Percentiles rank a stretch among this genome's conserved stretches.
Conservation (phyloP, 64 coral and sea anemone genomes). For the Montipora cactus region DNA sequence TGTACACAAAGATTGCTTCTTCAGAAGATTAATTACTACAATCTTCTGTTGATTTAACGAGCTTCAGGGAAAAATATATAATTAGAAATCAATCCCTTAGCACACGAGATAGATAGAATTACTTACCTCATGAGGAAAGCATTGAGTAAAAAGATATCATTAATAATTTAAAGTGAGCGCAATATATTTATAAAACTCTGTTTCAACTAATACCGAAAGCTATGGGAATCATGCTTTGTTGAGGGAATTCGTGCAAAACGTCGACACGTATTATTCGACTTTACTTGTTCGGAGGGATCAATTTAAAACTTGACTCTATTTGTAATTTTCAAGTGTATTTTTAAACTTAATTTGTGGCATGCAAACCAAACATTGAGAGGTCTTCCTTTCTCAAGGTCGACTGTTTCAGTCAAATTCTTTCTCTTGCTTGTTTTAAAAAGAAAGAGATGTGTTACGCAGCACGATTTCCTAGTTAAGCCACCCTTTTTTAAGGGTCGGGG, state of each 20-base stretch:
- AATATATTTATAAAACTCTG: neutral
- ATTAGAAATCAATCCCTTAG: neutral
- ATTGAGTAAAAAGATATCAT: neutral
- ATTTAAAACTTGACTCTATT: neutral
- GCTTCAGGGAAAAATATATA: neutral
- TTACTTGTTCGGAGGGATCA: too few relatives aligned
- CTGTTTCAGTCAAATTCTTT: neutral
- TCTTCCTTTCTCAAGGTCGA: neutral
- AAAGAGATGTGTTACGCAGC: neutral
- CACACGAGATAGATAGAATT: neutral
- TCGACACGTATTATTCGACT: neutral
- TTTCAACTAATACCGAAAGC: neutral
- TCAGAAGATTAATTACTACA: too few relatives aligned
- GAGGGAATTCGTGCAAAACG: neutral
- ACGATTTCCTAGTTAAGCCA: neutral
- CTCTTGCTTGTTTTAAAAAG: neutral
- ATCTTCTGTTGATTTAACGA: too few relatives aligned
- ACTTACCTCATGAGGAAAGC: neutral
- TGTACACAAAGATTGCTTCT: too few relatives aligned
- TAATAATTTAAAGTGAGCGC: neutral
- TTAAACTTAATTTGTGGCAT: neutral
- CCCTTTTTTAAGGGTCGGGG: neutral
- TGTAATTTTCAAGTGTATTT: neutral
- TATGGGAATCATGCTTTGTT: too few relatives aligned
- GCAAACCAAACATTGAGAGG: neutral